Conservation (phyloP, 2,113 vertebrate genomes). For the Tiliqua scincoides region DNA sequence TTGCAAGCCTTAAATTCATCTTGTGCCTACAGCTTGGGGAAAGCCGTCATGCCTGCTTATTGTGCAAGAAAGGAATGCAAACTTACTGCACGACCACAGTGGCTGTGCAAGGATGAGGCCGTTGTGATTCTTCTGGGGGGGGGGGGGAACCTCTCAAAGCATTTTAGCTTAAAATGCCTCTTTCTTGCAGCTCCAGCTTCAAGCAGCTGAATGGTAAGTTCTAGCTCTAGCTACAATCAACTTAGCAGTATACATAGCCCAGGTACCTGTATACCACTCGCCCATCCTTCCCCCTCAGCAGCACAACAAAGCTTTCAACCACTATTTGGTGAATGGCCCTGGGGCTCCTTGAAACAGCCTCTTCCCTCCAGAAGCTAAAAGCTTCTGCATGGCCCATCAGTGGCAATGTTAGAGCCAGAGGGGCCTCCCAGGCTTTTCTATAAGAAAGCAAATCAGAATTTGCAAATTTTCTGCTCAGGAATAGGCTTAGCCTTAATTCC, state of each 20-base stretch:
- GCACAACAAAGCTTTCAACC: background rate
- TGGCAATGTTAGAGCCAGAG: background rate
- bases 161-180: background rate
- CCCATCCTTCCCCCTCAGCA: too few species aligned
- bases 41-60: accelerated
- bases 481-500: background rate
- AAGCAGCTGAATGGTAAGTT: too few species aligned
- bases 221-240: background rate
- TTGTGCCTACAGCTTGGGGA: too few species aligned
- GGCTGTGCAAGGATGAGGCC: too few species aligned
- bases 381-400: background rate
- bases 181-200: background rate
- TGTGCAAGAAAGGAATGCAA: background rate
- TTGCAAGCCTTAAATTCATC: background rate
- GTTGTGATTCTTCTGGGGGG: background rate
- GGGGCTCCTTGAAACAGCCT: background rate
- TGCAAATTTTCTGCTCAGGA: background rate
- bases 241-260: background rate
- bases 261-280: background rate
- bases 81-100: too few species aligned
- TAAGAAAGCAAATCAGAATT: background rate
- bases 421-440: background rate
- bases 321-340: accelerated
- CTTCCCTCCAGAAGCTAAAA: background rate
- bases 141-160: too few species aligned